Evolutionary conservation across 1,140 invertebrate genomes (phyloP), one percentile per base, ranked within the genome.

Genomic region (Piezodorus guildinii): DNA sequence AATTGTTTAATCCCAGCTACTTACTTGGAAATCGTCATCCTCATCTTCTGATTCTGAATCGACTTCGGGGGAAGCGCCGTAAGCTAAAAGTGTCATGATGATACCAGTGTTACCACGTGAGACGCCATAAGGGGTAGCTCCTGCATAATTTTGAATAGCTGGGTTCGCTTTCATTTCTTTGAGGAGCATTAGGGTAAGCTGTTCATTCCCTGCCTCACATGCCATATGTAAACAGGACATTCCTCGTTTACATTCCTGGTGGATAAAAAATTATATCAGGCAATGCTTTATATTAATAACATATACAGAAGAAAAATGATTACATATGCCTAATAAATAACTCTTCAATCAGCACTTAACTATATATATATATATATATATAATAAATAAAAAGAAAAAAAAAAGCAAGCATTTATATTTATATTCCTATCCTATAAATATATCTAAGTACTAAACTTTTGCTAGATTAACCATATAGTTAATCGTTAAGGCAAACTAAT

Each of bases 161-260:
- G 52, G 25, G n/a, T 69, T 52, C 1, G 66, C 60, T n/a, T 54
- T 43, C 10, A 52, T 17, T 15, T 64, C 64, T 21, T n/a, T 12
- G 8, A 69, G 39, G 12, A 67, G 34, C 51, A 67, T 49, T 0
- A 17, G 17, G 8, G 52, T 60, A n/a, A 69, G 59, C 8, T 16
- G 14, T 27, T 62, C 49, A 51, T 69, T 60, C 0, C 63, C 49
- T 21, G 51, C 30, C 49, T 69, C 68, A 39, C 64, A 64, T 10
- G 68, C 68, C 59, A 69, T 30, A 60, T 69, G 68, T 16, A 69
- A 61, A 34, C 51, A 46, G 3, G 66, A 65, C 45, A 49, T 59
- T n/a, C 68, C 68, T 17, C 60, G 23, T 61, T 69, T 69, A 49
- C 64, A 63, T 44, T 69, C 68, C 68, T 69, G 54, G 19, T 44